Evolutionary conservation across 2,113 vertebrate genomes (phyloP).

Genomic region (Crotalus tigris): DNA sequence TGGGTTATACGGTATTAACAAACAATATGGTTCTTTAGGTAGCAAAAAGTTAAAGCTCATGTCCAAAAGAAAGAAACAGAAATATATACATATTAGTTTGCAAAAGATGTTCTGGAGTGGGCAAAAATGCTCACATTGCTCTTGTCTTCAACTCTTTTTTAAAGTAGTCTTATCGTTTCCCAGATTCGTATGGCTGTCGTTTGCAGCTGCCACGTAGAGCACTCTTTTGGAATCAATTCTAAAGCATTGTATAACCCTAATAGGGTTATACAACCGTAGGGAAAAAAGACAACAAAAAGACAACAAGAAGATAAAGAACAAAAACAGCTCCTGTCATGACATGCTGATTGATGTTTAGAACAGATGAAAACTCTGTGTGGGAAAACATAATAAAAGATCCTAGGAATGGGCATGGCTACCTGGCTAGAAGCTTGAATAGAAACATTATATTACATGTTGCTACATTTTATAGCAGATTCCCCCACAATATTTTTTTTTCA

Average conservation of each 20-base stretch:
- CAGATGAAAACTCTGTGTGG: neutral
- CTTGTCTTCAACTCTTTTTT: neutral
- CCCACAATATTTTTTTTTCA: neutral
- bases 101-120: neutral
- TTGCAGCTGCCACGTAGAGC: neutral
- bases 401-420: neutral
- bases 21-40: neutral
- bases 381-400: neutral
- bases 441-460: neutral
- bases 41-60: neutral
- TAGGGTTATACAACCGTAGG: neutral
- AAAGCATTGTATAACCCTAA: neutral
- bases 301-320: neutral
- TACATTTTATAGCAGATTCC: neutral
- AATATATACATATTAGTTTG: neutral
- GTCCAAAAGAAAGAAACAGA: neutral
- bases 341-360: neutral
- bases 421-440: neutral
- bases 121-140: neutral
- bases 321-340: neutral
- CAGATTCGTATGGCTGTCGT: neutral
- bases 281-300: neutral
- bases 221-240: neutral
- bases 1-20: neutral
- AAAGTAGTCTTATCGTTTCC: neutral